Evolutionary conservation across 1,140 invertebrate species (phyloP).

Genomic region (Papilio machaon): DNA sequence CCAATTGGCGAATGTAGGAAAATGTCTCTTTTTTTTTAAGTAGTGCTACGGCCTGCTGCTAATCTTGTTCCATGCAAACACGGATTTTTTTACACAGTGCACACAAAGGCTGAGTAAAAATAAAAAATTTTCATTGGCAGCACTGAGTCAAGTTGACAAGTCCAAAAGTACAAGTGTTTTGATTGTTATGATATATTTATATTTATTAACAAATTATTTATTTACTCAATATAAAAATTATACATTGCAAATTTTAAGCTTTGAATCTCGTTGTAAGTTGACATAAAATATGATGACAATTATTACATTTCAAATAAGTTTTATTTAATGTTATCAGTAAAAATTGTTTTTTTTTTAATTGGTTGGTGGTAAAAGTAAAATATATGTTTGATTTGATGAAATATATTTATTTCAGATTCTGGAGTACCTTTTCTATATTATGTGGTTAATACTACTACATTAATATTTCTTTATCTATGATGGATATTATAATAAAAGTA

Average conservation of each 20-base stretch:
- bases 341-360: background rate
- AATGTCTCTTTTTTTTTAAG: no score
- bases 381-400: no score
- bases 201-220: background rate
- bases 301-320: background rate
- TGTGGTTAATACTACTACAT: background rate
- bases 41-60: no score
- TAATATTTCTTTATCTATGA: conserved; percentile 41
- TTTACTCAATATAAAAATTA: background rate
- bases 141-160: background rate
- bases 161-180: conserved; percentile 20
- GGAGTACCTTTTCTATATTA: background rate
- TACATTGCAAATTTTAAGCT: background rate
- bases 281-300: background rate
- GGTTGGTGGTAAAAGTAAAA: no score
- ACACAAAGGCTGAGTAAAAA: no score
- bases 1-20: no score
- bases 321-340: no score
- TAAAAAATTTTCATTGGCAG: no score
- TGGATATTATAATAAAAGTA: conserved; percentile 74
- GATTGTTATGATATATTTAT: background rate
- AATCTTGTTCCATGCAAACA: no score
- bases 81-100: no score
- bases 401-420: background rate
- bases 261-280: background rate